A percentile compares a stretch with the other conserved stretches of the same genome.
phyloP scores from a whole-genome alignment of 1,140 invertebrate species.

The Aphelinus atriplicis region DNA sequence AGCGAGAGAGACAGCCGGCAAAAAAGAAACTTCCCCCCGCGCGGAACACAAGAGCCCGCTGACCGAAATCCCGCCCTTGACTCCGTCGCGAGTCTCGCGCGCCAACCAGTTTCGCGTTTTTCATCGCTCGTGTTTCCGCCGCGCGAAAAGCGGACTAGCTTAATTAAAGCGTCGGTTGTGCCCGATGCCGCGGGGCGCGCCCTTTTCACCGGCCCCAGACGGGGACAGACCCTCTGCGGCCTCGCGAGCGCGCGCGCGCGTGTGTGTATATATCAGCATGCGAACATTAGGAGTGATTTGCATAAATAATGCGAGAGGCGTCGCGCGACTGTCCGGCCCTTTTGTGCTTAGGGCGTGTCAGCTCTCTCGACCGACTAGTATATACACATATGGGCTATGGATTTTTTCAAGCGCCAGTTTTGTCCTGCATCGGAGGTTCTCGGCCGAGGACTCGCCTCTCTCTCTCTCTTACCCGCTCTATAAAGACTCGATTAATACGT shows the following conservation, averaged over 20 bases:
- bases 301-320: constrained; percentile 34
- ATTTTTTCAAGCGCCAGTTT: no score
- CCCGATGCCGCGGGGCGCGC: background rate
- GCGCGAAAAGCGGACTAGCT: constrained; percentile 16
- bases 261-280: constrained; percentile 1
- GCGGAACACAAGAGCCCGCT: no score
- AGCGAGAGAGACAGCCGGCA: no score
- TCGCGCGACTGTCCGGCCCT: background rate
- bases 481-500: background rate
- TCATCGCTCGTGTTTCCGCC: constrained; percentile 24
- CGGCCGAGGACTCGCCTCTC: background rate
- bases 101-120: constrained; percentile 14
- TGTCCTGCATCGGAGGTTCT: no score
- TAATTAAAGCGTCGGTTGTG: constrained; percentile 30
- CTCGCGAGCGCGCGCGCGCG: background rate
- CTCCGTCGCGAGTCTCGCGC: background rate
- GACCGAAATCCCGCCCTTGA: background rate
- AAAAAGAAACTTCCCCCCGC: no score
- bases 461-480: constrained; percentile 1
- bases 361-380: no score
- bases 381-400: no score
- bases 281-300: constrained; percentile 27
- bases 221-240: no score
- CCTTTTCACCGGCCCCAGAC: no score
- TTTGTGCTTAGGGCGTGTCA: no score